These are phyloP conservation scores for Caradrina clavipalpis DNA, from an alignment of 2,888 invertebrate genomes.

Conservation along the genomic window DNA sequence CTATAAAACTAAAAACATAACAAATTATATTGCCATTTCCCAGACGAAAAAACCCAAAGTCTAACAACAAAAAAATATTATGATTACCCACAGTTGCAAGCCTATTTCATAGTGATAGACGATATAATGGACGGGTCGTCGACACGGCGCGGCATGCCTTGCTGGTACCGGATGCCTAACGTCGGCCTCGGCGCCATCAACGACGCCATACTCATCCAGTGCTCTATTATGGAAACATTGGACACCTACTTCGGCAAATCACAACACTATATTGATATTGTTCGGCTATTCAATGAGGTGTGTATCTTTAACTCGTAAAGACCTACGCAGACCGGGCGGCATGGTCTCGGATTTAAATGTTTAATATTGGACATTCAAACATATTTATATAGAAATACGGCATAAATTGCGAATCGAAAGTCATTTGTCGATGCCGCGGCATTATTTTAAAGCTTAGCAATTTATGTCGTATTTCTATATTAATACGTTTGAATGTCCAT, in stretches of 20 bases:
- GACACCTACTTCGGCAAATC: slow-evolving; percentile 93
- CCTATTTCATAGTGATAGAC: slow-evolving; percentile 96
- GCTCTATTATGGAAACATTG: slow-evolving; percentile 93
- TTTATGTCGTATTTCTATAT: no score
- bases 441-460: no score
- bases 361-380: no score
- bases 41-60: no score
- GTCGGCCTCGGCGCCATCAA: slow-evolving; percentile 95
- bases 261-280: slow-evolving; percentile 93
- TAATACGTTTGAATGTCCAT: no score
- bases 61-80: not conserved
- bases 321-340: no score
- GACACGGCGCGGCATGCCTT: slow-evolving; percentile 96
- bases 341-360: no score
- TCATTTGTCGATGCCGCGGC: no score
- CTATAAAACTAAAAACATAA: no score
- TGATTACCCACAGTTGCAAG: slow-evolving; percentile 93
- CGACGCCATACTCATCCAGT: slow-evolving; percentile 95
- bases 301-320: slow-evolving; percentile 6
- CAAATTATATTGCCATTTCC: no score
- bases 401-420: no score
- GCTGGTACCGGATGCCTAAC: slow-evolving; percentile 96
- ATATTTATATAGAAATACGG: no score
- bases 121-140: slow-evolving; percentile 97
- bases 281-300: slow-evolving; percentile 96